These are phyloP conservation scores for Albula goreensis DNA, from an alignment of 2,113 vertebrate genomes.

Conservation along the genomic window DNA sequence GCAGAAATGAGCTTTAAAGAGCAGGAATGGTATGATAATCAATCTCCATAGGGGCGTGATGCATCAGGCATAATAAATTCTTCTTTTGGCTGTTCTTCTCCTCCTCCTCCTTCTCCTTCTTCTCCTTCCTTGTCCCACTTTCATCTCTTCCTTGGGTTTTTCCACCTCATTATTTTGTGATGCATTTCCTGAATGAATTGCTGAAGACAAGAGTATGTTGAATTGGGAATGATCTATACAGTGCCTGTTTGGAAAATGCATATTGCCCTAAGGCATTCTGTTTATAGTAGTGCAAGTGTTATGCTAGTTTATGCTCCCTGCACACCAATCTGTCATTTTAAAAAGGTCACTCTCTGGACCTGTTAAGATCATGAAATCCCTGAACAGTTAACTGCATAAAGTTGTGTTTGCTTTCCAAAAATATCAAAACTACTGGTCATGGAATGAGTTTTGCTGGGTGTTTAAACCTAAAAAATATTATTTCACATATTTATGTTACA, in stretches of 20 bases:
- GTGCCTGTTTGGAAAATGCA: not conserved
- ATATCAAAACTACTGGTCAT: not conserved
- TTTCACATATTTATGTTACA: no score
- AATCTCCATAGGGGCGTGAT: not conserved
- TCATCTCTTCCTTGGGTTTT: not conserved
- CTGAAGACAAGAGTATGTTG: not conserved
- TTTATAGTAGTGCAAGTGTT: conserved; percentile 1
- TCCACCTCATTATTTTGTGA: not conserved
- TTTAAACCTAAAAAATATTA: no score
- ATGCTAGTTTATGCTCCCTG: not conserved
- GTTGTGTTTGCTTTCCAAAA: not conserved
- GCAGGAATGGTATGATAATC: not conserved
- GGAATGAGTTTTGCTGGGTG: no score
- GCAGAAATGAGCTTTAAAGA: not conserved
- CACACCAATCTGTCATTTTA: not conserved
- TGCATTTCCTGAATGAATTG: not conserved
- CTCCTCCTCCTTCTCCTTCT: not conserved
- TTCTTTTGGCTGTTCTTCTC: not conserved
- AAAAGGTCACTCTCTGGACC: not conserved
- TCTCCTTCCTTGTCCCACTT: not conserved
- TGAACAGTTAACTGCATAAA: not conserved
- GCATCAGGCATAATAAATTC: not conserved
- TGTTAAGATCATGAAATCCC: not conserved
- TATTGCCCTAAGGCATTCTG: not conserved
- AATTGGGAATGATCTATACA: not conserved